Evolutionary conservation across 2,888 invertebrate species (phyloP).

Genomic region (Acleris literana): DNA sequence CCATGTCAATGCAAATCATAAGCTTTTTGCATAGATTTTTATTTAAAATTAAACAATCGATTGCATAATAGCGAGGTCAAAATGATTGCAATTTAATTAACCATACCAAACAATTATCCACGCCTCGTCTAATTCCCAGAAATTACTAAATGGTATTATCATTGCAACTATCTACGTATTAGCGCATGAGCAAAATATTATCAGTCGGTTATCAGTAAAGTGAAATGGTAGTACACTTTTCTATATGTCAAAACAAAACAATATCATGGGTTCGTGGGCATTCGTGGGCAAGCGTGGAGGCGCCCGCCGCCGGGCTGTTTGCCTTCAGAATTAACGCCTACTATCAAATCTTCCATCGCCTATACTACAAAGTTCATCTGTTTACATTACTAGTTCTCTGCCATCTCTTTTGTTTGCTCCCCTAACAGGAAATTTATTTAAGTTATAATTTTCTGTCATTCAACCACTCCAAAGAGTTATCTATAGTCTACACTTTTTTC

Average conservation of each 20-base stretch:
- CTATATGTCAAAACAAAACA: conserved; percentile 7
- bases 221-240: conserved; percentile 5
- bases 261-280: background rate
- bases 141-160: conserved; percentile 4
- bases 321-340: conserved; percentile 67
- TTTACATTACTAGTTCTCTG: conserved; percentile 69
- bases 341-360: conserved; percentile 76
- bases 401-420: conserved; percentile 70
- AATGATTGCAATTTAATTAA: too few species aligned
- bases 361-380: conserved; percentile 70
- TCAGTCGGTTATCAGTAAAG: conserved; percentile 2
- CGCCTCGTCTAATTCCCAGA: background rate
- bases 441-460: conserved; percentile 81
- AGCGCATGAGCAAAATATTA: background rate
- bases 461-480: conserved; percentile 62
- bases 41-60: too few species aligned
- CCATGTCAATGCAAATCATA: too few species aligned
- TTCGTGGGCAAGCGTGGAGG: conserved; percentile 6
- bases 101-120: background rate
- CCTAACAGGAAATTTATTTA: conserved; percentile 81
- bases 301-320: conserved; percentile 48
- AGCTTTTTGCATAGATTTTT: too few species aligned
- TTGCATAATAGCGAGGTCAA: too few species aligned
- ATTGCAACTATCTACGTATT: conserved; percentile 3
- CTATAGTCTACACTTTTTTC: conserved; percentile 51